Evolutionary conservation across 2,888 invertebrate species (phyloP).

Genomic region (Eupsilia transversa): DNA sequence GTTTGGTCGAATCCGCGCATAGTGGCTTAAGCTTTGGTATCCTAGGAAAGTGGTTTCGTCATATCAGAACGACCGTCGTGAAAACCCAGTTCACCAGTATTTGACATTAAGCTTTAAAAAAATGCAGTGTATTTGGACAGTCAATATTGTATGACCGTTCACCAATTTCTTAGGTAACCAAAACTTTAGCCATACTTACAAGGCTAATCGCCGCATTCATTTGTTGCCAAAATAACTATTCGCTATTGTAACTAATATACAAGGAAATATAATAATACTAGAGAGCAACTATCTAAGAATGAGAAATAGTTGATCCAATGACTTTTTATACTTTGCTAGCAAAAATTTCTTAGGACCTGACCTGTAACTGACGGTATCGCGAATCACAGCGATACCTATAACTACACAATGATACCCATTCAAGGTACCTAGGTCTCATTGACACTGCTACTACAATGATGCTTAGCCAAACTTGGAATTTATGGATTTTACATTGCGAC

Average conservation of each 20-base stretch:
- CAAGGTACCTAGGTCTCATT: background rate
- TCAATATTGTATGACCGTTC: too few species aligned
- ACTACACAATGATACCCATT: background rate
- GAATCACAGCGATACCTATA: background rate
- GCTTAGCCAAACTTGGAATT: background rate
- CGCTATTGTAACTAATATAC: background rate
- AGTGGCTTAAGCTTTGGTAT: background rate
- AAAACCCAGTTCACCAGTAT: background rate
- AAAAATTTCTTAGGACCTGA: background rate
- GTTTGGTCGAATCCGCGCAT: too few species aligned
- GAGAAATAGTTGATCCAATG: background rate
- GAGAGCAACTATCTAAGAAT: background rate
- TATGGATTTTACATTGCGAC: background rate
- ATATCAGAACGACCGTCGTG: too few species aligned
- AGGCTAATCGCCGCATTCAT: background rate
- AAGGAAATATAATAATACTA: background rate
- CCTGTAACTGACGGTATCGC: background rate
- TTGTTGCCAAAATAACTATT: background rate
- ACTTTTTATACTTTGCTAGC: background rate
- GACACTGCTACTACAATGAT: background rate
- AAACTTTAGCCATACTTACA: background rate
- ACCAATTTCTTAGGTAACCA: background rate
- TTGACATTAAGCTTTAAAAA: background rate
- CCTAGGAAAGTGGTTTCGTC: too few species aligned
- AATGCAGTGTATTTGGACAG: too few species aligned